These are phyloP conservation scores for Campoletis sonorensis DNA, from an alignment of 1,140 invertebrate genomes.

Conservation along the genomic window DNA sequence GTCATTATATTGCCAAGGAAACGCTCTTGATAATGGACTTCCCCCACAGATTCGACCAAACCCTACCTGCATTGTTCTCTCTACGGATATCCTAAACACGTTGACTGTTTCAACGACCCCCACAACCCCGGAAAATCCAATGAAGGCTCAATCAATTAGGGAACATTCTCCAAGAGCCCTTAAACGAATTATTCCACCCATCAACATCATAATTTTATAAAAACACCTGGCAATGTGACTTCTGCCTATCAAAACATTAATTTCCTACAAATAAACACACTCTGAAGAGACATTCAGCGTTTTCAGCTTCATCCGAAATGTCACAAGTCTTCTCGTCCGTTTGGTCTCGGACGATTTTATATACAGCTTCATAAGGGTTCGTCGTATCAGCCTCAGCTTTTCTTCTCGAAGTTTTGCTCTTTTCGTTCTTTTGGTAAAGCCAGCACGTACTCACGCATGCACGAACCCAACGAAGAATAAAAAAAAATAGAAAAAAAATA, in stretches of 20 bases:
- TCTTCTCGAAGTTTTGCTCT: neutral
- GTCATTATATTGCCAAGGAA: neutral
- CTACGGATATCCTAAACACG: neutral
- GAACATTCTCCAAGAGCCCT: neutral
- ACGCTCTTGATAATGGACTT: neutral
- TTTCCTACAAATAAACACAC: too few species aligned
- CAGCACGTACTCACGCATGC: constrained; percentile 58
- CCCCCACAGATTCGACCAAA: neutral
- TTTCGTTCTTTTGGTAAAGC: neutral
- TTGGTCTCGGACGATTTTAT: too few species aligned
- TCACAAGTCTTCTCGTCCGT: too few species aligned
- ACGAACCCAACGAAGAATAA: constrained; percentile 5
- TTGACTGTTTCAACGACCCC: neutral
- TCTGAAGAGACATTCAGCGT: too few species aligned
- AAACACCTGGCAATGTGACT: neutral
- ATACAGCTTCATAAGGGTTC: neutral
- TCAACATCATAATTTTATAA: neutral
- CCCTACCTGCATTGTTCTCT: neutral
- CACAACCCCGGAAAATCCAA: neutral
- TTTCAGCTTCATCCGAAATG: too few species aligned
- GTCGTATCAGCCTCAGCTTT: neutral
- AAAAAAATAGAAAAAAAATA: too few species aligned
- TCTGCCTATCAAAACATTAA: too few species aligned
- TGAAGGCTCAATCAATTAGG: neutral
- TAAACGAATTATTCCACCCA: neutral